Conservation (phyloP, 1,140 invertebrate genomes). For the Cardiocondyla obscurior region DNA sequence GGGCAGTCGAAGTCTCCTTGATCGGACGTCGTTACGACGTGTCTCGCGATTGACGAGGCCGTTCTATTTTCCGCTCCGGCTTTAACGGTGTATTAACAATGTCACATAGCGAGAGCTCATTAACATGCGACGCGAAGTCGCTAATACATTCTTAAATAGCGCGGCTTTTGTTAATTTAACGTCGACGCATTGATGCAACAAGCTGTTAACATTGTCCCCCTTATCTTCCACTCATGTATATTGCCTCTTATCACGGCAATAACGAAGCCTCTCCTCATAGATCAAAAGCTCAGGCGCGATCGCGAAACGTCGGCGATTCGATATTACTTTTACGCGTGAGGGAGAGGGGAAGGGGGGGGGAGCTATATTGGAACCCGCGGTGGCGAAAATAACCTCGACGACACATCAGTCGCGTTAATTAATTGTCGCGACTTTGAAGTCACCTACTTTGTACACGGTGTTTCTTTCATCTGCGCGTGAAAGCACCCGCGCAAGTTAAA, state of each 20-base stretch:
- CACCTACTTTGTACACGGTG: constrained; percentile 18
- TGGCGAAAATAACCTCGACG: constrained; percentile 19
- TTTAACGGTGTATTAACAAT: constrained; percentile 11
- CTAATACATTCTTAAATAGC: constrained; percentile 38
- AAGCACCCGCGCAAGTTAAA: constrained; percentile 42
- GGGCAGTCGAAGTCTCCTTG: not conserved
- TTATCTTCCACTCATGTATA: not conserved
- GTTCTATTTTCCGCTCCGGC: constrained; percentile 1
- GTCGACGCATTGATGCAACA: constrained; percentile 10
- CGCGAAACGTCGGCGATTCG: not conserved
- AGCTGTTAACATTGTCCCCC: constrained; percentile 8
- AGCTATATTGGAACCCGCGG: not conserved
- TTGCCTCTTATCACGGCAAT: constrained; percentile 20
- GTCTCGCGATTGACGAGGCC: not conserved
- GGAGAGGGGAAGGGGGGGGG: not conserved
- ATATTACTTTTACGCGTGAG: too few species aligned
- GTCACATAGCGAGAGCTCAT: constrained; percentile 2
- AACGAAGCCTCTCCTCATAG: not conserved
- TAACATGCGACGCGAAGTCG: constrained; percentile 24
- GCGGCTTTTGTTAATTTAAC: constrained; percentile 9
- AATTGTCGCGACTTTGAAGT: constrained; percentile 45
- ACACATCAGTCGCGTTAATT: constrained; percentile 38
- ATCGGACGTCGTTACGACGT: not conserved
- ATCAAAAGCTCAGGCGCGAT: not conserved
- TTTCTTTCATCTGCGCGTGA: constrained; percentile 40